phyloP scores from a whole-genome alignment of 2,888 invertebrate genomes.

The Hipparchia sbordonii region DNA sequence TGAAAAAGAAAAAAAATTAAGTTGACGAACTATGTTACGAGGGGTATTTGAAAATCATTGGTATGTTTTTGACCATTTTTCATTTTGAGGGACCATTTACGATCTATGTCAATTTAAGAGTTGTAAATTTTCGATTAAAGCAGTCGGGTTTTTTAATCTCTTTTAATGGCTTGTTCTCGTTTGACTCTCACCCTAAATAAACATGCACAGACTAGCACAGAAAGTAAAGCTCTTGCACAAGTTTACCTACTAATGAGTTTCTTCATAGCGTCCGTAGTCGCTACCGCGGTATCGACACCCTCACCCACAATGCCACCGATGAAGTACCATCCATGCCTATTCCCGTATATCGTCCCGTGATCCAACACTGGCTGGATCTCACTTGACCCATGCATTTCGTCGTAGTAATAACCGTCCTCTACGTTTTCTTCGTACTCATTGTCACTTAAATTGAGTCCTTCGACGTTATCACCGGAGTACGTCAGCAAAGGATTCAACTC shows the following conservation, averaged over 20 bases:
- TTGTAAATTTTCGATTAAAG: too few relatives aligned
- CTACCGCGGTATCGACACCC: conserved; percentile 84
- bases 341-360: conserved; percentile 84
- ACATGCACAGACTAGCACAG: conserved; percentile 37
- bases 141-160: too few relatives aligned
- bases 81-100: too few relatives aligned
- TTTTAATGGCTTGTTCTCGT: neutral
- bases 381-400: conserved; percentile 71
- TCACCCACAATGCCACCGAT: conserved; percentile 91
- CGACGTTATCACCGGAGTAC: conserved; percentile 58
- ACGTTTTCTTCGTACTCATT: conserved; percentile 62
- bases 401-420: conserved; percentile 69
- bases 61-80: too few relatives aligned
- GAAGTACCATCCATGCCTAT: conserved; percentile 92
- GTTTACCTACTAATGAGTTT: conserved; percentile 91
- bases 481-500: conserved; percentile 74
- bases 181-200: conserved; percentile 13
- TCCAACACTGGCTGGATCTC: conserved; percentile 85
- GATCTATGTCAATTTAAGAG: too few relatives aligned
- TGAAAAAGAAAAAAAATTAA: too few relatives aligned
- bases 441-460: conserved; percentile 49
- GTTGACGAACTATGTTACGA: too few relatives aligned
- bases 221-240: conserved; percentile 62
- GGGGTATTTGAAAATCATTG: too few relatives aligned
- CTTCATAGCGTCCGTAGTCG: conserved; percentile 88